Evolutionary conservation across 2,113 vertebrate genomes (phyloP), one percentile per base, ranked within the genome.

Genomic region (Nerophis lumbriciformis): DNA sequence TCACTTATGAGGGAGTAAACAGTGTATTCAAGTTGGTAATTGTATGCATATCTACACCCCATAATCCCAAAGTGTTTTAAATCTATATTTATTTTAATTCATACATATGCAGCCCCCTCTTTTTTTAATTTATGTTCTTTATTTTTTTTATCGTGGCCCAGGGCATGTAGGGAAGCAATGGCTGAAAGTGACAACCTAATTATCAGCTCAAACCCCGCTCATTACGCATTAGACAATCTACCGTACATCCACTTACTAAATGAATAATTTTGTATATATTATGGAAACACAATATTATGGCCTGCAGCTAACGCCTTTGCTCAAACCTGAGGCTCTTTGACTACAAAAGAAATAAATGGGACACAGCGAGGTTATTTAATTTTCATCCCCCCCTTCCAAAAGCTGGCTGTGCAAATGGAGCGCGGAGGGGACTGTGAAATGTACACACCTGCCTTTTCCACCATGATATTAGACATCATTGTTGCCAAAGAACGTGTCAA

Each of bases 211-310:
- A 82, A 82, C 76, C 83, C 85, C 80, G 86, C 89, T 91, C 90
- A 91, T 91, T 91, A 90, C 83, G 86, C 87, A 88, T 92, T 90
- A 92, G 89, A 92, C 88, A 88, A 88, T 88, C 80, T 88, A 86
- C 86, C 88, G 88, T 89, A 90, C 87, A 86, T 90, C 88, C 78
- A 88, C 85, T 85, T 83, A 77, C 90, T 90, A 90, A 91, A 90
- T 91, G 89, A 92, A 90, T 93, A 90, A 92, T 92, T 91, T 88
- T 90, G 90, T 90, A 89, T 90, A 86, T 88, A 92, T 91, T 90
- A 91, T 77, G 75, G 86, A 70, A 88, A 86, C 88, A 86, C 76
- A 89, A 84, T 89, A 86, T 90, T 85, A 87, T 88, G 88, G 89
- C 91, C 88, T 76, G 83, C 83, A 90, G 91, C 89, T 78, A 89